Percentiles rank a stretch among this genome's conserved stretches.
These are phyloP conservation scores for Malurus cyaneus DNA, from an alignment of 2,113 vertebrate species.

Conservation along the genomic window DNA sequence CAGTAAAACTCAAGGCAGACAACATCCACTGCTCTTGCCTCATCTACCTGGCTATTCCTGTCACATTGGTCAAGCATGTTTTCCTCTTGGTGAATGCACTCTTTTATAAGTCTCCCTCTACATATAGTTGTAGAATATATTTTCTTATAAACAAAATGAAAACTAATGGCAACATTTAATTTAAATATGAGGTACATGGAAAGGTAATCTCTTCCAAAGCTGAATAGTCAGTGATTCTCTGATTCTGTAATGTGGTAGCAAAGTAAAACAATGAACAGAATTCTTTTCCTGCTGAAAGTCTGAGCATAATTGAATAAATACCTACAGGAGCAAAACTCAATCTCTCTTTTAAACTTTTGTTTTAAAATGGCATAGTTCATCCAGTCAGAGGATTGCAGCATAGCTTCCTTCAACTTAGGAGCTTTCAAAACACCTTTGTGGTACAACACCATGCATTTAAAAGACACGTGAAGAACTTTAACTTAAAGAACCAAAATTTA, in stretches of 20 bases:
- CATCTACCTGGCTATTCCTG: not conserved
- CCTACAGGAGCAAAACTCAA: not conserved
- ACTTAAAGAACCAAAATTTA: not conserved
- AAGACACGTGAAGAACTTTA: not conserved
- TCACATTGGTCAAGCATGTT: not conserved
- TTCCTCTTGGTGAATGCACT: not conserved
- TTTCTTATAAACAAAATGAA: constrained; percentile 52
- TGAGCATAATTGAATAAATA: not conserved
- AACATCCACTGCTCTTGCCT: not conserved
- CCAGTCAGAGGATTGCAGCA: not conserved
- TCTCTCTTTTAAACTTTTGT: not conserved
- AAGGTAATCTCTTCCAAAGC: not conserved
- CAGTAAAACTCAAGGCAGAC: not conserved
- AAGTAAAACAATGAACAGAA: not conserved
- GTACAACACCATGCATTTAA: not conserved
- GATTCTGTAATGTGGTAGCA: not conserved
- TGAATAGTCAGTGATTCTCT: not conserved
- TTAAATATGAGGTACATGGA: constrained; percentile 16
- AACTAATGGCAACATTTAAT: constrained; percentile 51
- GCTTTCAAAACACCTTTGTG: not conserved
- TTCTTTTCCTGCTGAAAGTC: not conserved
- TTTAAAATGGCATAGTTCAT: not conserved
- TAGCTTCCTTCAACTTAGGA: not conserved
- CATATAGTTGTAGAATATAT: constrained; percentile 6
- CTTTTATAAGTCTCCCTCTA: not conserved